Evolutionary conservation across 2,113 vertebrate genomes (phyloP), one percentile per base, ranked within the genome.

Genomic region (Oryzias celebensis): DNA sequence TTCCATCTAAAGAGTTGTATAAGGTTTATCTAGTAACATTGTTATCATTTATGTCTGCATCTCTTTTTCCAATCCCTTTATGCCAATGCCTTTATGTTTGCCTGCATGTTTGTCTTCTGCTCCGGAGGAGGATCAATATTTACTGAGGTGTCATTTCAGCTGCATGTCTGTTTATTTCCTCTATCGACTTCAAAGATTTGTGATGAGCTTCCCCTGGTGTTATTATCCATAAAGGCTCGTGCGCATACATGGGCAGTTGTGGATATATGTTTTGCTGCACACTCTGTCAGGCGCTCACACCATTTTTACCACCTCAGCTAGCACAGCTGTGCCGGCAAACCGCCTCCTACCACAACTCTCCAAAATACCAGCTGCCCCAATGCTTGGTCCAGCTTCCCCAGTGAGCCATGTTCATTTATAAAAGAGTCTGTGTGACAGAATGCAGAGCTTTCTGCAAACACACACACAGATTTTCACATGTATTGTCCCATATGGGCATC

Each of bases 81-180:
- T n/a, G n/a, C n/a, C n/a, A n/a, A n/a, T 12, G 36, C 70, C 70
- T 81, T 52, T 75, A 62, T 65, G 49, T 78, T 68, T 71, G 53
- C 80, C 51, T 69, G 46, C 24, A 18, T 51, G 42, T 50, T 63
- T 60, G 80, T 56, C 47, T 54, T 73, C 61, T 67, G 24, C 69
- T 63, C 72, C 68, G 68, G 67, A 81, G 67, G 66, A 68, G 83
- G 75, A 90, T 90, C 87, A 87, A 90, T 90, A 88, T 88, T 90
- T 90, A 90, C 75, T 69, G 78, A 85, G 82, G 82, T 84, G 82
- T 88, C 87, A 88, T 87, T 79, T 74, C 78, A 75, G 73, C 77
- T 83, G 66, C 74, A 82, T 72, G 66, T 72, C 71, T 88, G 84
- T 87, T 86, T 85, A 83, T 89, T 81, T 69, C 43, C 36, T 20